Evolutionary conservation across 1,140 invertebrate species (phyloP), one percentile per base, ranked within the genome.

Genomic region (Meloidogyne hapla): DNA sequence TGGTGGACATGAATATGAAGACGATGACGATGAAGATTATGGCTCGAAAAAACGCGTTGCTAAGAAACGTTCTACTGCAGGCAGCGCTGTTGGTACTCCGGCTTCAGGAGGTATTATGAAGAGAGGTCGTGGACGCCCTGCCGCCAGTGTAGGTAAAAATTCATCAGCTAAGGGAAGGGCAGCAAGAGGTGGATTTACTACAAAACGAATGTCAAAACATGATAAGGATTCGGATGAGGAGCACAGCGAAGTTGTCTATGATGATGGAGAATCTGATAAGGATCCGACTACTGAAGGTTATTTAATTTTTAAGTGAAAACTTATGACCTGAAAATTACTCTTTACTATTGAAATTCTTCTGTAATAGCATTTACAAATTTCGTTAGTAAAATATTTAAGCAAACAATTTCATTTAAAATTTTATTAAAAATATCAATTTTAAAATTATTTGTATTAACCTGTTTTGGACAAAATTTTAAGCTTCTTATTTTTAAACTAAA

Each of bases 21-120:
- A 80, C 21, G 79, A 81, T 6, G 70, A 77, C 26, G 76, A 68
- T 21, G 48, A 61, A 28, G 75, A 76, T 33, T 76, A 76, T 74
- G 75, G 75, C 5, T 21, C 75, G 9, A 42, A 67, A 38, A 76
- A 75, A 15, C 48, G 48, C n/a, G n/a, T 21, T 56, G 48, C 48
- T 56, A 71, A 71, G 45, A 76, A 76, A n/a, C 33, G 66, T n/a
- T n/a, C 68, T 23, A 65, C 23, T 62, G 21, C 28, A 15, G 48
- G 76, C 45, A 68, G 42, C 25, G 26, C 45, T 26, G 23, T 42
- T 25, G 40, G 65, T 1, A 74, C 38, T n/a, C 74, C 65, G 1
- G 74, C 65, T n/a, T 40, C 26, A 21, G 26, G 65, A 4, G 69
- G 69, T n/a, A 33, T 33, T 33, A 74, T 42, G 10, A 68, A 33